Evolutionary conservation across 2,113 vertebrate genomes (phyloP), one percentile per base, ranked within the genome.

Genomic region (Poeciliopsis occidentalis): DNA sequence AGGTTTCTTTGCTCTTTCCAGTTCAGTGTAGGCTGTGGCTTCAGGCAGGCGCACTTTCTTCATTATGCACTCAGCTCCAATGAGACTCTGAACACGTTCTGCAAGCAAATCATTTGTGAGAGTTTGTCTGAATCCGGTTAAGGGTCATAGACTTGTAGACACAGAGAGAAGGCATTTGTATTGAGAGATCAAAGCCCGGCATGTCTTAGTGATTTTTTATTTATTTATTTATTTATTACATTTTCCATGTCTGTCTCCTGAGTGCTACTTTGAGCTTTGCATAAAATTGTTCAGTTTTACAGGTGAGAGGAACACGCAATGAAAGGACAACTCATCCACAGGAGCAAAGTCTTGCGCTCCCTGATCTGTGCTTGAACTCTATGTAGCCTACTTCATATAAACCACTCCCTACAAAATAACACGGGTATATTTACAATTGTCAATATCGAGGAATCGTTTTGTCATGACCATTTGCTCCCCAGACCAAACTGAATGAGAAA

Each of bases 111-210:
- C 51, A 79, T 81, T 72, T 83, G 62, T 87, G 39, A 69, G 30
- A 64, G 64, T 84, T 79, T 82, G 70, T 69, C 60, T 66, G 62
- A 76, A 77, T 47, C 70, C 75, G 83, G 83, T 83, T 79, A 83
- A 83, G 78, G 77, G 77, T 80, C 75, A 67, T 27, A 78, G 74
- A 85, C 79, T 84, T 80, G 70, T 73, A 83, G 39, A 85, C 76
- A 67, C 67, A 72, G 57, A 81, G 68, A 15, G 11, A 60, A 86
- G 34, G 64, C 60, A 74, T 66, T 78, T 76, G 71, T 81, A 89
- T 78, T 81, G 83, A 79, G 74, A 91, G 88, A 93, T 93, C 88
- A 93, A 91, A 93, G 88, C 68, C 64, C 76, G 44, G 61, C 67
- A 61, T 83, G 80, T 86, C 72, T 71, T 82, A 71, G 78, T 82